Percentiles rank a stretch among this genome's conserved stretches.
Conservation (phyloP, 64 coral and sea anemone genomes). For the Trachythela sp. region DNA sequence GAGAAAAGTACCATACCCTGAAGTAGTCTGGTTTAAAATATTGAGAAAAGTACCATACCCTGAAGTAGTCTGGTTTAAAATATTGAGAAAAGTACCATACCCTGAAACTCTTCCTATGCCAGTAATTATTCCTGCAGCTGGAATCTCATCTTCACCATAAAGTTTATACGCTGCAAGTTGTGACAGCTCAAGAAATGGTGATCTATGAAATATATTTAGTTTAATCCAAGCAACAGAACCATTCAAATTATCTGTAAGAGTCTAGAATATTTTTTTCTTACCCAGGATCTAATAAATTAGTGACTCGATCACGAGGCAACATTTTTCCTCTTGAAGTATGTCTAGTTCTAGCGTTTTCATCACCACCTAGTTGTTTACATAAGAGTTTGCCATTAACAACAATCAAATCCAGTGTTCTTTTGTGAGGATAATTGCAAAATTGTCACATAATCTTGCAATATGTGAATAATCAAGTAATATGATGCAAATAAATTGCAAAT, state of each 20-base stretch:
- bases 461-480: too few relatives aligned
- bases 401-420: too few relatives aligned
- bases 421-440: not conserved
- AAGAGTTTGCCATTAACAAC: too few relatives aligned
- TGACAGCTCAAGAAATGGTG: slow-evolving; percentile 89
- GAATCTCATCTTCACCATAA: slow-evolving; percentile 81
- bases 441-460: too few relatives aligned
- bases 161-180: slow-evolving; percentile 86
- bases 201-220: slow-evolving; percentile 24
- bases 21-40: not conserved
- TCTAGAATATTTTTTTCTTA: not conserved
- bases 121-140: slow-evolving; percentile 89
- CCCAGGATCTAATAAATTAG: slow-evolving; percentile 76
- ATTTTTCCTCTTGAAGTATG: slow-evolving; percentile 85
- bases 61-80: not conserved
- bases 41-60: slow-evolving; percentile 42
- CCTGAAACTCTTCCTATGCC: slow-evolving; percentile 90
- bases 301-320: slow-evolving; percentile 87
- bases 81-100: slow-evolving; percentile 25
- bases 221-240: too few relatives aligned
- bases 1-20: too few relatives aligned
- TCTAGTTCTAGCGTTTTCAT: slow-evolving; percentile 67
- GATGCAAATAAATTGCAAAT: too few relatives aligned
- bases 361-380: slow-evolving; percentile 64
- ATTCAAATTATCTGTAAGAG: too few relatives aligned